These are phyloP conservation scores for Chiloscyllium plagiosum DNA, from an alignment of 2,113 vertebrate genomes.

Conservation along the genomic window DNA sequence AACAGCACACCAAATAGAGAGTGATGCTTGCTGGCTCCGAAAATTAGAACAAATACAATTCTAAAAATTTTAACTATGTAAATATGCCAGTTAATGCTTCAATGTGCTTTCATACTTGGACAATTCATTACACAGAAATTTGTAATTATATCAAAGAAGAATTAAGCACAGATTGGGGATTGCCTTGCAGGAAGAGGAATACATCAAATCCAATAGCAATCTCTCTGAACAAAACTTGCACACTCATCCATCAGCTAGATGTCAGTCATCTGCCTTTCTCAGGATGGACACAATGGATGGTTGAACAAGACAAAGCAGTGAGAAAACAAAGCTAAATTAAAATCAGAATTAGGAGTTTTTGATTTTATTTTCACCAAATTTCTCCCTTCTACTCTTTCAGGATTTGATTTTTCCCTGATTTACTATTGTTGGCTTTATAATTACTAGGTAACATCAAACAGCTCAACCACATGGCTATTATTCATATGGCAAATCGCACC, in stretches of 20 bases:
- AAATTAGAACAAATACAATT: background rate
- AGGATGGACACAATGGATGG: background rate
- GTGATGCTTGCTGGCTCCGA: background rate
- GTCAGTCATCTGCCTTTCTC: background rate
- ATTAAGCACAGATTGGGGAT: background rate
- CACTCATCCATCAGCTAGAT: background rate
- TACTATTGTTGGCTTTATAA: background rate
- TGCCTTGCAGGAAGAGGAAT: background rate
- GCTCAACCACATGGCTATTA: background rate
- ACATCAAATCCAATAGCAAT: background rate
- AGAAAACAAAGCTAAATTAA: background rate
- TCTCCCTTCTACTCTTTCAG: background rate
- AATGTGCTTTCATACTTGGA: background rate
- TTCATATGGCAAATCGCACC: background rate
- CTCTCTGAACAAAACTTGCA: background rate
- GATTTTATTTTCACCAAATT: background rate
- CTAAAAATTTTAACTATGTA: background rate
- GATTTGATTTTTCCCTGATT: background rate
- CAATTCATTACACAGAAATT: background rate
- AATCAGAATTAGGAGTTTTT: background rate
- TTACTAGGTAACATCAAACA: background rate
- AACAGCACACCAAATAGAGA: background rate
- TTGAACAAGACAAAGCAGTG: background rate
- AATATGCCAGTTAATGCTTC: background rate
- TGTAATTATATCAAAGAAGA: background rate